Conservation (phyloP, 1,140 invertebrate genomes). For the Aphelenchoides fujianensis region DNA sequence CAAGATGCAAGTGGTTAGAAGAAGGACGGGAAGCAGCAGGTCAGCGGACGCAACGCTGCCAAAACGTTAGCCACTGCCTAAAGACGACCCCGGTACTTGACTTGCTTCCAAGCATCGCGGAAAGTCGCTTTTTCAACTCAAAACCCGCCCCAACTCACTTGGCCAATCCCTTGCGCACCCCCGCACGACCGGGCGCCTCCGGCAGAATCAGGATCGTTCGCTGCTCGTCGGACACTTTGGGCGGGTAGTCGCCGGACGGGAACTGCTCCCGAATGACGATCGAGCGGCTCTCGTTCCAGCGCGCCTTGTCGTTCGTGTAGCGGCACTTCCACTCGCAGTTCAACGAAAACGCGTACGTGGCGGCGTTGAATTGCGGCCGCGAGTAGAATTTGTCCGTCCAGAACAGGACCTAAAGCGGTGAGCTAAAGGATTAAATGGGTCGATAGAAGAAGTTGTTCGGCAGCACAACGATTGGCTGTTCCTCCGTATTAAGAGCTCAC, state of each 20-base stretch:
- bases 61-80: too few species aligned
- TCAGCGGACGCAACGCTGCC: too few species aligned
- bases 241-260: constrained; percentile 4
- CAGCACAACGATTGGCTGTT: too few species aligned
- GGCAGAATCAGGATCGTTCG: background rate
- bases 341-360: background rate
- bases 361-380: background rate
- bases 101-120: too few species aligned
- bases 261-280: background rate
- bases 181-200: background rate
- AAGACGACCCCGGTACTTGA: too few species aligned
- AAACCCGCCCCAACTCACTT: background rate
- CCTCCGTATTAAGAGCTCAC: too few species aligned
- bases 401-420: constrained; percentile 5
- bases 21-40: background rate
- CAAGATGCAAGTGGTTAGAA: background rate
- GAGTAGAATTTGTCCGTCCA: constrained; percentile 4
- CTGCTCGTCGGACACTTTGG: background rate
- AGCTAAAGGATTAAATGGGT: background rate
- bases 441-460: too few species aligned
- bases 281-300: background rate
- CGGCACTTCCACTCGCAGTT: constrained; percentile 1
- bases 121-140: too few species aligned
- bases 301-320: background rate
- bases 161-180: background rate